Conservation (phyloP, 2,797 vertebrate species). For the Characodon lateralis region DNA sequence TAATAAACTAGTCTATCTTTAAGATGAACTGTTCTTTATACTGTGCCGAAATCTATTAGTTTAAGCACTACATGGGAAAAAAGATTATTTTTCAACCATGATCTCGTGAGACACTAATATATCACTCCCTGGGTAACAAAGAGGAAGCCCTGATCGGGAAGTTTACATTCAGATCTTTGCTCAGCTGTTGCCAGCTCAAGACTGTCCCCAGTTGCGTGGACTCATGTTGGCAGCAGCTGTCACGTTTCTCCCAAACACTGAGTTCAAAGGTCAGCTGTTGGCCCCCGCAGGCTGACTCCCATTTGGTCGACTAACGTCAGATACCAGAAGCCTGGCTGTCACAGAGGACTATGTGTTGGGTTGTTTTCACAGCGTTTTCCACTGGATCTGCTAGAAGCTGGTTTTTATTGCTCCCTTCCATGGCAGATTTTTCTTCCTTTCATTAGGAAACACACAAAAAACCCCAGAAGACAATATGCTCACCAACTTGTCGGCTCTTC, state of each 20-base stretch:
- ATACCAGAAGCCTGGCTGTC: conserved; percentile 38
- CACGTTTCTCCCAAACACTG: conserved; percentile 65
- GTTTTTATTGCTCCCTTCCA: conserved; percentile 53
- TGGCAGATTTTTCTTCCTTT: conserved; percentile 29
- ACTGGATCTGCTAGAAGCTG: conserved; percentile 54
- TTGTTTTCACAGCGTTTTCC: conserved; percentile 64
- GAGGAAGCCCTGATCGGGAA: conserved; percentile 41
- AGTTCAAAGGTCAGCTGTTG: conserved; percentile 65
- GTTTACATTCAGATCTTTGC: conserved; percentile 71
- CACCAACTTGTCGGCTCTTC: conserved; percentile 36
- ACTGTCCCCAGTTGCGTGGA: conserved; percentile 14
- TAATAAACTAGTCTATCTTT: background rate
- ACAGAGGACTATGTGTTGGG: conserved; percentile 20
- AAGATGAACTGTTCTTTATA: background rate
- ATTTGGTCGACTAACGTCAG: conserved; percentile 33
- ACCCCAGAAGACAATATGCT: conserved; percentile 46
- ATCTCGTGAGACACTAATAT: conserved; percentile 24
- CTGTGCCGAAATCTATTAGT: background rate
- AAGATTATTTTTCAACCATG: background rate
- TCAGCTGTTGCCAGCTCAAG: conserved; percentile 67
- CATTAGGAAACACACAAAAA: conserved; percentile 8
- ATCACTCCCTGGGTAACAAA: conserved; percentile 51
- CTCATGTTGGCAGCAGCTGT: conserved; percentile 66
- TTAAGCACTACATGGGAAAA: background rate
- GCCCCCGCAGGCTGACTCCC: conserved; percentile 46